These are phyloP conservation scores for Tympanoctomys barrerae DNA, from an alignment of 2,797 vertebrate genomes.

Conservation along the genomic window DNA sequence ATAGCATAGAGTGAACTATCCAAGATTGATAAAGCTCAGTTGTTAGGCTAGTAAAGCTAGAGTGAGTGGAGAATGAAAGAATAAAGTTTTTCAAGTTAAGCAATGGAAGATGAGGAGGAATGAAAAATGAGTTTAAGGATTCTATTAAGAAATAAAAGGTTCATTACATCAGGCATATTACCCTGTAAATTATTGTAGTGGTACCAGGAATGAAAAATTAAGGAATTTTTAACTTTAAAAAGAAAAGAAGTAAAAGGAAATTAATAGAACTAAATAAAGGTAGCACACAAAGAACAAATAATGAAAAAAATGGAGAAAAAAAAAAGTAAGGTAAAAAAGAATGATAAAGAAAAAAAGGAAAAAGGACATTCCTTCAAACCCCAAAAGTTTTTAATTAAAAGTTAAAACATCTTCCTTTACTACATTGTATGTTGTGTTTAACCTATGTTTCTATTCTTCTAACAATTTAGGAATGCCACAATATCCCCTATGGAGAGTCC, in stretches of 20 bases:
- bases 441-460: not conserved
- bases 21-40: not conserved
- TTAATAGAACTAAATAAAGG: not conserved
- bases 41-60: not conserved
- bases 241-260: not conserved
- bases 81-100: not conserved
- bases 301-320: not conserved
- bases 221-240: too few species aligned
- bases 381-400: not conserved
- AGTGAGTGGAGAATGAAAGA: not conserved
- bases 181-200: too few species aligned
- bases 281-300: not conserved
- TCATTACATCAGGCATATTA: too few species aligned
- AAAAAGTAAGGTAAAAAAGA: not conserved
- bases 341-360: not conserved
- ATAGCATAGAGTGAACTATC: not conserved
- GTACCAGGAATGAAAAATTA: too few species aligned
- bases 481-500: not conserved
- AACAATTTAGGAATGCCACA: not conserved
- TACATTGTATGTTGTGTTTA: not conserved
- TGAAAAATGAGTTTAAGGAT: not conserved
- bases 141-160: not conserved
- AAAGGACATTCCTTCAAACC: not conserved
- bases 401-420: not conserved
- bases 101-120: not conserved